Conservation (phyloP, 2,888 invertebrate species). For the Taenaris catops region DNA sequence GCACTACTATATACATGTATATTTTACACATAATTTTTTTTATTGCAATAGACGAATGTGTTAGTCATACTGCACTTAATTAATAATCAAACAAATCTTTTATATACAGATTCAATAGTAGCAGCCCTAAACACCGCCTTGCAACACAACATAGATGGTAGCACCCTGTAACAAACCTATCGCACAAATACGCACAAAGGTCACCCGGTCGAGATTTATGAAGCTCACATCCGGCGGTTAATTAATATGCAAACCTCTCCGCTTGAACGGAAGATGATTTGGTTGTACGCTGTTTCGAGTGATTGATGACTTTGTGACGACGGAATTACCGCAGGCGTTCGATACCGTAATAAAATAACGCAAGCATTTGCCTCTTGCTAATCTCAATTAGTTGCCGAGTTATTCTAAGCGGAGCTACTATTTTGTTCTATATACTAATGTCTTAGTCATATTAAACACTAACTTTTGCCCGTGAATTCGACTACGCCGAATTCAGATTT, state of each 20-base stretch:
- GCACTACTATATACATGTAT: no score
- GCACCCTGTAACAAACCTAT: conserved; percentile 8
- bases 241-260: conserved; percentile 49
- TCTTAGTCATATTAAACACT: no score
- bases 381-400: no score
- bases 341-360: conserved; percentile 4
- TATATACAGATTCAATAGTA: not conserved
- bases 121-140: conserved; percentile 9
- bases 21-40: no score
- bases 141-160: conserved; percentile 11
- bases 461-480: no score
- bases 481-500: no score
- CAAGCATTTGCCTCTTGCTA: not conserved
- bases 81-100: not conserved
- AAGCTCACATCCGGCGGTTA: conserved; percentile 44
- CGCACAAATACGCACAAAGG: conserved; percentile 27
- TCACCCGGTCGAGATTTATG: conserved; percentile 39
- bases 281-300: conserved; percentile 29
- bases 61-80: no score
- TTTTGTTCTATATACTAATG: no score
- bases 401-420: no score
- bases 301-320: conserved; percentile 31
- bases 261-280: conserved; percentile 42
- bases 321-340: conserved; percentile 9
- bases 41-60: no score